phyloP scores from a whole-genome alignment of 2,888 invertebrate genomes.

The Caenorhabditis sp. region DNA sequence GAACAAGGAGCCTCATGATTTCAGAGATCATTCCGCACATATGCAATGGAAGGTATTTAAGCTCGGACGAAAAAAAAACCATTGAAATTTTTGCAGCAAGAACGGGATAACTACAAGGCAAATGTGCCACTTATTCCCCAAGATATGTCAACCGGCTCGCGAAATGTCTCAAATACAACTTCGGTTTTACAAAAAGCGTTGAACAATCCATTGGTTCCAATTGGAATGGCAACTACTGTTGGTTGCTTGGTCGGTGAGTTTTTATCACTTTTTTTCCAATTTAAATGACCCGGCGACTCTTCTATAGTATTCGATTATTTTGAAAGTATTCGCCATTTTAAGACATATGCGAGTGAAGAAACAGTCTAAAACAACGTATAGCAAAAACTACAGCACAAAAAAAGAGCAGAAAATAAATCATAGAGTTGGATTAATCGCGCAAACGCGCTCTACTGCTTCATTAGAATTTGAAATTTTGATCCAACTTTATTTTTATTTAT shows the following conservation, averaged over 20 bases:
- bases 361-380: too few relatives aligned
- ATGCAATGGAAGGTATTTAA: conserved; percentile 59
- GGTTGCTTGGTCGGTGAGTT: conserved; percentile 59
- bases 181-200: conserved; percentile 52
- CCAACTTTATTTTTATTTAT: too few relatives aligned
- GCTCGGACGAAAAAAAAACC: too few relatives aligned
- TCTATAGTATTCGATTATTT: too few relatives aligned
- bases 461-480: too few relatives aligned
- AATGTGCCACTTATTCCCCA: conserved; percentile 60
- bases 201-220: conserved; percentile 60
- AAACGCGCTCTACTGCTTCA: too few relatives aligned
- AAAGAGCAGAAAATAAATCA: too few relatives aligned
- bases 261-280: background rate
- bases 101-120: conserved; percentile 32
- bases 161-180: conserved; percentile 15
- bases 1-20: conserved; percentile 54
- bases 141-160: conserved; percentile 51
- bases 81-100: conserved; percentile 34
- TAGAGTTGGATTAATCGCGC: too few relatives aligned
- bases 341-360: too few relatives aligned
- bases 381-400: too few relatives aligned
- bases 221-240: conserved; percentile 61
- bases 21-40: conserved; percentile 56
- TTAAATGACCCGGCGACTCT: too few relatives aligned
- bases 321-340: too few relatives aligned